These are phyloP conservation scores for Perca schrenkii DNA, from an alignment of 2,113 vertebrate species.

Conservation along the genomic window DNA sequence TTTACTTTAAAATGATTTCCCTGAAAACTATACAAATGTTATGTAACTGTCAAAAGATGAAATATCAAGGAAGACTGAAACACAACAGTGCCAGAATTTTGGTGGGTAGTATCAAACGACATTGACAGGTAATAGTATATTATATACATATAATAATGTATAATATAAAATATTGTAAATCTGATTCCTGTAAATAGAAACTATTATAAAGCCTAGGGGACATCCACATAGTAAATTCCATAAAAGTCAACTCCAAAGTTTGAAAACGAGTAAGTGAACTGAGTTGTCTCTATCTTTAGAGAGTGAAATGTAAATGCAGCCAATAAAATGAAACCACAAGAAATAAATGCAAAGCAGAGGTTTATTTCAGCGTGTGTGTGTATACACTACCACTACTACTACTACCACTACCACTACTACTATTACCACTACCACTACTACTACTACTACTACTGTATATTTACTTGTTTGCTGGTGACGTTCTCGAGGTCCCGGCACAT, in stretches of 20 bases:
- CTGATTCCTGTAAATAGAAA: neutral
- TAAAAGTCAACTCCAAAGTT: neutral
- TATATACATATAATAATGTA: neutral
- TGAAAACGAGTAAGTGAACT: neutral
- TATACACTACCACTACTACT: neutral
- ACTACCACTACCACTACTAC: neutral
- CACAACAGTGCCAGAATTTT: neutral
- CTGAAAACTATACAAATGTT: neutral
- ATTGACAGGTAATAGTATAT: neutral
- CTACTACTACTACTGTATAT: too few relatives aligned
- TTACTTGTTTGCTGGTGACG: conserved; percentile 97
- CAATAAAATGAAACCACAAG: conserved; percentile 1
- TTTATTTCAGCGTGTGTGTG: neutral
- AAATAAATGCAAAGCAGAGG: neutral
- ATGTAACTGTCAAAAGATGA: neutral
- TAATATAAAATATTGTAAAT: neutral
- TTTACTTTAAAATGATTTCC: neutral
- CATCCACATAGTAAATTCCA: neutral
- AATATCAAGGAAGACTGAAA: neutral
- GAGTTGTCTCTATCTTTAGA: conserved; percentile 2
- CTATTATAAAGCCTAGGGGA: neutral
- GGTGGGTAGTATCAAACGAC: neutral
- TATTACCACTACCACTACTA: too few relatives aligned
- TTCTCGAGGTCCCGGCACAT: conserved; percentile 97
- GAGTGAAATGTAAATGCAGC: neutral